These are phyloP conservation scores for Eilema caniola DNA, from an alignment of 2,888 invertebrate species.

Conservation along the genomic window DNA sequence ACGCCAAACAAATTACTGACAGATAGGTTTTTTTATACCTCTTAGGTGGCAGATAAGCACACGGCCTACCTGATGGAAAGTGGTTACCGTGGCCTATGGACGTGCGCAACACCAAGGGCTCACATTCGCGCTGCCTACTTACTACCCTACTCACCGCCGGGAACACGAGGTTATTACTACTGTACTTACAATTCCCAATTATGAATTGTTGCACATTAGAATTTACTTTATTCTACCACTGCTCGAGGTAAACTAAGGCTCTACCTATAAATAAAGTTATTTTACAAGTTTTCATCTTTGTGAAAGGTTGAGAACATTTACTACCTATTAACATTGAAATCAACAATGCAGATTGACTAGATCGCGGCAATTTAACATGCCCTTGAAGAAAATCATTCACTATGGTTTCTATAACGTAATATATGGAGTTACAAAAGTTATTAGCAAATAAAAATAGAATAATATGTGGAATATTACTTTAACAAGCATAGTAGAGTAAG, in stretches of 20 bases:
- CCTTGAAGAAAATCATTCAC: conserved; percentile 14
- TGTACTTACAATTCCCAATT: neutral
- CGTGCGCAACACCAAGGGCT: too few species aligned
- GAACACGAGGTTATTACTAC: too few species aligned
- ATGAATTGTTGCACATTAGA: neutral
- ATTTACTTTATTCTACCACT: conserved; percentile 1
- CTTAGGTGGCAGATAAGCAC: too few species aligned
- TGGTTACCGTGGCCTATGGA: too few species aligned
- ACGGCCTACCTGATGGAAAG: too few species aligned
- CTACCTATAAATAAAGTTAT: neutral
- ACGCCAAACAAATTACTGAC: neutral
- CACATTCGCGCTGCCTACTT: too few species aligned
- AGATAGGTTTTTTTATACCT: too few species aligned
- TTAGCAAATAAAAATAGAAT: conserved; percentile 10
- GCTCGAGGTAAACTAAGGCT: neutral
- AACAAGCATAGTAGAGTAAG: neutral
- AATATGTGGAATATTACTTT: neutral
- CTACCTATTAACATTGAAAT: neutral
- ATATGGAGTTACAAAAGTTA: conserved; percentile 17
- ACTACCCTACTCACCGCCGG: too few species aligned
- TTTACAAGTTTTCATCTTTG: neutral
- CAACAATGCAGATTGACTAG: conserved; percentile 7
- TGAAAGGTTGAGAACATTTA: neutral
- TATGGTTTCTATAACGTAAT: conserved; percentile 13
- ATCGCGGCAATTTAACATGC: conserved; percentile 2